These are phyloP conservation scores for Protula sp. DNA, from an alignment of 2,888 invertebrate genomes.

Conservation along the genomic window DNA sequence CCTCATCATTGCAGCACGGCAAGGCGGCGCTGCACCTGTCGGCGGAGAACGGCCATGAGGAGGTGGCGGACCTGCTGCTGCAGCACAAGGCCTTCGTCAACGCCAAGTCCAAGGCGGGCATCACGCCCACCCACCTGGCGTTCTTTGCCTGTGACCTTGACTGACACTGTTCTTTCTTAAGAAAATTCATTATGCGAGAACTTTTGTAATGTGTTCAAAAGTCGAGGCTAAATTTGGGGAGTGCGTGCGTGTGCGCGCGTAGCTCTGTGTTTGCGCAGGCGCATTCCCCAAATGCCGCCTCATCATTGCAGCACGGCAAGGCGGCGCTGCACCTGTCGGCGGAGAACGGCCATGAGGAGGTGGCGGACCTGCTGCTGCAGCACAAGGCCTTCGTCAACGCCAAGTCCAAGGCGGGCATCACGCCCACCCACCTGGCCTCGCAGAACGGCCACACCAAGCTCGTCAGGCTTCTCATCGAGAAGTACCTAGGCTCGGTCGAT, in stretches of 20 bases:
- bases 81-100: slow-evolving; percentile 98
- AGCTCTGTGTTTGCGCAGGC: too few species aligned
- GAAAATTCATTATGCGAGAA: too few species aligned
- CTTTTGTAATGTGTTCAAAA: too few species aligned
- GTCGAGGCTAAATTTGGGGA: too few species aligned
- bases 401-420: slow-evolving; percentile 95
- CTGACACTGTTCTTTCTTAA: too few species aligned
- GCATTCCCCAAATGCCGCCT: too few species aligned
- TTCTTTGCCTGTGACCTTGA: too few species aligned
- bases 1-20: slow-evolving; percentile 48
- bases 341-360: slow-evolving; percentile 75
- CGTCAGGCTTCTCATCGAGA: slow-evolving; percentile 86
- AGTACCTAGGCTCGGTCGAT: slow-evolving; percentile 91
- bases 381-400: slow-evolving; percentile 99
- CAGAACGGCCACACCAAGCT: slow-evolving; percentile 89
- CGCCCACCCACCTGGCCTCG: slow-evolving; percentile 93
- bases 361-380: slow-evolving; percentile 69
- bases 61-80: slow-evolving; percentile 66
- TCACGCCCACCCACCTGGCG: slow-evolving; percentile 95
- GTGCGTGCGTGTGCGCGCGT: too few species aligned
- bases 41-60: slow-evolving; percentile 76
- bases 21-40: slow-evolving; percentile 91
- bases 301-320: slow-evolving; percentile 56
- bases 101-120: slow-evolving; percentile 95
- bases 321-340: slow-evolving; percentile 88